Percentiles rank a stretch among this genome's conserved stretches.
These are phyloP conservation scores for Buathra laborator DNA, from an alignment of 2,888 invertebrate species.

Conservation along the genomic window DNA sequence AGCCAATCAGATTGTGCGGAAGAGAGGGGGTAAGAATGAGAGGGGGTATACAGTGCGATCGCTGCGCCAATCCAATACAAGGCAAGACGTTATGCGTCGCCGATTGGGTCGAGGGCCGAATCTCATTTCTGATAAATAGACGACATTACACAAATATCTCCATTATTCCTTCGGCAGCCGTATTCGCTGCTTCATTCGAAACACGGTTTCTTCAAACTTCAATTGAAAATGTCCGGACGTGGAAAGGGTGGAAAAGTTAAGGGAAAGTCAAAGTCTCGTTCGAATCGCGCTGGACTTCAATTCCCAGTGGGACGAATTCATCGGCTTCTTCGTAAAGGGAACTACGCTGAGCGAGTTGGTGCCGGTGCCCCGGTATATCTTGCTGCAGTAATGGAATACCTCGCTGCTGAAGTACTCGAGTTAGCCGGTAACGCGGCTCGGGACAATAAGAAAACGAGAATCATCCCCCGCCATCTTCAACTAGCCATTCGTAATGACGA, in stretches of 20 bases:
- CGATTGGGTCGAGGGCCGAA: no score
- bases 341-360: conserved; percentile 88
- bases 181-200: background rate
- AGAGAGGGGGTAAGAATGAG: no score
- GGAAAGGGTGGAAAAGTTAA: conserved; percentile 78
- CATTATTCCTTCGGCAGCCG: background rate
- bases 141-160: background rate
- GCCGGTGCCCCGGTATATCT: conserved; percentile 87
- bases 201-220: background rate
- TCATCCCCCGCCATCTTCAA: conserved; percentile 83
- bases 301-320: conserved; percentile 89
- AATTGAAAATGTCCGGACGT: conserved; percentile 70
- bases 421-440: conserved; percentile 85
- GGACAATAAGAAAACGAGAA: conserved; percentile 89
- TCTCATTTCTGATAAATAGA: background rate
- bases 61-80: no score
- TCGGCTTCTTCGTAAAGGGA: conserved; percentile 88
- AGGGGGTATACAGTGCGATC: no score
- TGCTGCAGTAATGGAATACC: conserved; percentile 88
- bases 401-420: conserved; percentile 90
- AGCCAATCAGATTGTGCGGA: no score
- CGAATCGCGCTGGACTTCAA: conserved; percentile 87
- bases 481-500: conserved; percentile 94
- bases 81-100: no score
- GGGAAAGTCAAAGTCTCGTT: conserved; percentile 86